A percentile compares a stretch with the other conserved stretches of the same genome.
These are phyloP conservation scores for Cheirogaleus major DNA, from an alignment of 2,797 vertebrate genomes.

Conservation along the genomic window DNA sequence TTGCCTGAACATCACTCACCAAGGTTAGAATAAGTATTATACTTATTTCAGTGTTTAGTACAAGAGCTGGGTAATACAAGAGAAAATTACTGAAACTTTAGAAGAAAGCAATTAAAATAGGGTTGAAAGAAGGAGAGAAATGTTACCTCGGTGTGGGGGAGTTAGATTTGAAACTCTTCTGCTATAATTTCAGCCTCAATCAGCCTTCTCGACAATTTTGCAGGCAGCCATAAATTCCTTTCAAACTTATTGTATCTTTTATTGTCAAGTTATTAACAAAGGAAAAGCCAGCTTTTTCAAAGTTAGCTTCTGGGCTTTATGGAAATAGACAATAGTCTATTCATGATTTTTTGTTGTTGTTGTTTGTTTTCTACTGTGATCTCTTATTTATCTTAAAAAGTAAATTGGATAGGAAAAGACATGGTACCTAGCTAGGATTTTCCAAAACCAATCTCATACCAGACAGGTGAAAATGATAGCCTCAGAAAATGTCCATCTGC, in stretches of 20 bases:
- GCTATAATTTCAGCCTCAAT: conserved; percentile 18
- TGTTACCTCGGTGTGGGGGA: neutral
- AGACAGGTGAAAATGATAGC: neutral
- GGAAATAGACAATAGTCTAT: neutral
- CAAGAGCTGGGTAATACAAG: conserved; percentile 59
- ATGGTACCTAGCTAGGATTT: neutral
- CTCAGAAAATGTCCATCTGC: neutral
- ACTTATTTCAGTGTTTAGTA: conserved; percentile 59
- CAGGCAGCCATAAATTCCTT: conserved; percentile 45
- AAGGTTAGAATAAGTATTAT: conserved; percentile 63
- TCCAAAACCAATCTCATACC: neutral
- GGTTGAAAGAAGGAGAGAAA: neutral
- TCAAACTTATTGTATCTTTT: neutral
- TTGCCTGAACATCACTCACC: conserved; percentile 69
- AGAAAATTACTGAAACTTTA: conserved; percentile 68
- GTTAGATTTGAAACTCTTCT: neutral
- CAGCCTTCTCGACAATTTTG: conserved; percentile 18
- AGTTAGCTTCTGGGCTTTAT: neutral
- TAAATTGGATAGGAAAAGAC: neutral
- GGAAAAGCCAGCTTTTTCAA: neutral
- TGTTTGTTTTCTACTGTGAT: neutral
- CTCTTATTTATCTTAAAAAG: neutral
- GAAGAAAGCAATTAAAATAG: conserved; percentile 61
- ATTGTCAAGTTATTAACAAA: neutral
- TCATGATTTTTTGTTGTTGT: neutral